Base-by-base conservation (phyloP, 2,113 vertebrate genomes). In the Balaenoptera acutorostrata region DNA sequence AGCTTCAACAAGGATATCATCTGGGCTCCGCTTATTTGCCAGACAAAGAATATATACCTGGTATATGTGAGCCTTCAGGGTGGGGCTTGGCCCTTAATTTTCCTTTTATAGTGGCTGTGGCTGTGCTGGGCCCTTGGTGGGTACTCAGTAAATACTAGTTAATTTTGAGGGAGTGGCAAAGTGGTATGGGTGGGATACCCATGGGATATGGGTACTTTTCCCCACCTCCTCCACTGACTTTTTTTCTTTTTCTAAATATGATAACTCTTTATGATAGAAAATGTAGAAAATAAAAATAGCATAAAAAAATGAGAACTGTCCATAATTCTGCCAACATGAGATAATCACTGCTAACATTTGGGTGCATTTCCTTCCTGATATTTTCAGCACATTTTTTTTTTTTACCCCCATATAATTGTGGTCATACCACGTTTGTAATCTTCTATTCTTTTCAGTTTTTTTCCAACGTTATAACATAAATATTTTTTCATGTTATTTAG, bases 401-500 rank as follows among this genome's bases (percentile, higher is more conserved):
- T 84, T 80, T 61, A 3, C 21, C 29, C 3, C 21, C 23, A 39
- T 29, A 3, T 21, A 39, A 75, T 55, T 92, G 25, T 80, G 64
- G 36, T 80, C 41, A 87, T 31, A 49, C 29, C 80, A 21, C 2
- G 33, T 69, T 72, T 82, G 13, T 52, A 78, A 83, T 81, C 75
- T 75, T 89, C 77, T 89, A 31, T 90, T 95, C 36, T 75, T 84
- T 82, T 84, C 18, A 44, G 3, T 18, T 80, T 95, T 88, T 61
- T 11, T 46, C 11, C 31, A 69, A 18, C 18, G 36, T 49, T 83
- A 17, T 31, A 75, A 27, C 11, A 23, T 69, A 57, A 77, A 85
- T 82, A 87, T 80, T 90, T 97, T 80, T 85, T 90, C 83, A 49
- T 80, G 18, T 59, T 88, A n/a, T 96, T 92, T 86, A 80, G 49